Base-by-base conservation (phyloP, 2,888 invertebrate species). In the Drosophila algonquin region DNA sequence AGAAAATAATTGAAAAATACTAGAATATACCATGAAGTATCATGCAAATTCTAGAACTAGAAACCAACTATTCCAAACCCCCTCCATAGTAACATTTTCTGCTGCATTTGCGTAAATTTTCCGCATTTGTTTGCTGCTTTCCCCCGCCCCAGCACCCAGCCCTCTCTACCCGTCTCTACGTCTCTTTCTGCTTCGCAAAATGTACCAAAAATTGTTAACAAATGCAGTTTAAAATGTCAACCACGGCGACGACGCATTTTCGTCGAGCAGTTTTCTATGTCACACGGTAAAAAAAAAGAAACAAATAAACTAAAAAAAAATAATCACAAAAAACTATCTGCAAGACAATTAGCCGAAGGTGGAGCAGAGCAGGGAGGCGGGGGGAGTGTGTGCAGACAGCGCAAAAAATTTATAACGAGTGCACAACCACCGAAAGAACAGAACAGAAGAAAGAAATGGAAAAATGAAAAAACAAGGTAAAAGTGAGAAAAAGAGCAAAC, bases 161-260 rank as follows among this genome's bases (percentile, higher is more conserved):
- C 12, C 4, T 12, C 12, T 35, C 27, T 54, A 2, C 4, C 14
- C 40, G 44, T 47, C 7, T 24, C 16, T 27, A 59, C 53, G 12
- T 53, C 10, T 24, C 21, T 24, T 16, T 7, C 50, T 24, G 55
- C 27, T 54, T 35, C 46, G 82, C 84, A 73, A 73, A 80, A 77
- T 77, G 86, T 78, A 68, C 72, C 69, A 47, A 85, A 87, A 85
- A 81, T 85, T 89, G 84, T 85, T 89, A 85, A 85, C 89, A 85
- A 89, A 87, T 87, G 89, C 84, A 85, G 62, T 85, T 84, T 84
- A 76, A 84, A 88, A 78, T 88, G 86, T 83, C 84, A 83, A 88
- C 86, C 76, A 83, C 70, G 83, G 81, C 86, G 86, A 77, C 88
- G 77, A 88, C 74, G 75, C 65, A 40, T 40, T 40, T n/a, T n/a